Evolutionary conservation across 64 coral and sea anemone genomes (phyloP).

Genomic region (Pocillopora verrucosa): DNA sequence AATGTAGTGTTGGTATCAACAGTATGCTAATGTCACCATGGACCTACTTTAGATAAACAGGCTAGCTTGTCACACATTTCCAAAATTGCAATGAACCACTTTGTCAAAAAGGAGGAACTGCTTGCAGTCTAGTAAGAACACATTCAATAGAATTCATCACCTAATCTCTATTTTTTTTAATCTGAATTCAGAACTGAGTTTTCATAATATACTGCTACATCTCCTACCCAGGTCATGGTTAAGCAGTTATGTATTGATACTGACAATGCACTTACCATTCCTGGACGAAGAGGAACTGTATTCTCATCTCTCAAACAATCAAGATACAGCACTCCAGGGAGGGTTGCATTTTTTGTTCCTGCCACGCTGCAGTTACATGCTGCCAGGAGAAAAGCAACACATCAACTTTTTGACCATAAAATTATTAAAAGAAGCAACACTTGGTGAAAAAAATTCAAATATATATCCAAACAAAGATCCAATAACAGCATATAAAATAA

Average conservation of each 20-base stretch:
- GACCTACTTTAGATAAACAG: no score
- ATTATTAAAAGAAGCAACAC: background rate
- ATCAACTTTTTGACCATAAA: no score
- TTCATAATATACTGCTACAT: background rate
- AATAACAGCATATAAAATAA: no score
- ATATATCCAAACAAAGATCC: no score
- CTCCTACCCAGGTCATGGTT: background rate
- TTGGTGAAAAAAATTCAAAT: no score
- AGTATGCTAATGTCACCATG: no score
- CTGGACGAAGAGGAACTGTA: background rate
- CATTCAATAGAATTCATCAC: background rate
- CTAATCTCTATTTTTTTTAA: background rate
- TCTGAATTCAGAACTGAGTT: background rate
- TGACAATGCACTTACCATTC: slow-evolving; percentile 2
- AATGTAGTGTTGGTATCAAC: background rate
- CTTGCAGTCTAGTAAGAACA: no score
- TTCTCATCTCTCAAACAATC: slow-evolving; percentile 83
- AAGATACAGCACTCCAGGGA: slow-evolving; percentile 57
- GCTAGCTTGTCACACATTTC: no score
- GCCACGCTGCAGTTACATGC: slow-evolving; percentile 64
- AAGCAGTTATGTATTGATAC: background rate
- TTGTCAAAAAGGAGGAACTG: no score
- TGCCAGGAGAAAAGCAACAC: background rate
- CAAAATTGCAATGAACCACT: no score
- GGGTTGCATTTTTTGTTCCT: slow-evolving; percentile 59